phyloP scores from a whole-genome alignment of 2,888 invertebrate genomes.

The Sinotaia quadrata region DNA sequence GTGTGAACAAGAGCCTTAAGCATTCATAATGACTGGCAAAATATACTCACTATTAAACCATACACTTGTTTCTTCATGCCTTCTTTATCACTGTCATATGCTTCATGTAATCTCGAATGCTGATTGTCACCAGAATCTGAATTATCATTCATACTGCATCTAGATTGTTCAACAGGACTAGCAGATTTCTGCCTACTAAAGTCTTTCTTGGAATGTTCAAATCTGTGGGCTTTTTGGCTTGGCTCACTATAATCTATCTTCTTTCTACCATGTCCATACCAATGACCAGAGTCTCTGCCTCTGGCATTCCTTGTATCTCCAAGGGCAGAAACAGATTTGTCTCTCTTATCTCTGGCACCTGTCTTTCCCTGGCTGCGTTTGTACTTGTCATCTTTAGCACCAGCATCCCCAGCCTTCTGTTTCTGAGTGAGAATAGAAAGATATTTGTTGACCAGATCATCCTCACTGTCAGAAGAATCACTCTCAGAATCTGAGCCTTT shows the following conservation, averaged over 20 bases:
- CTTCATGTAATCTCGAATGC: slow-evolving; percentile 14
- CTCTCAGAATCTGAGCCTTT: slow-evolving; percentile 38
- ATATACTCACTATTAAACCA: slow-evolving; percentile 33
- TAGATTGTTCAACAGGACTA: slow-evolving; percentile 7
- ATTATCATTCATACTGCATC: slow-evolving; percentile 10
- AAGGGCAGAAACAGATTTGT: not conserved
- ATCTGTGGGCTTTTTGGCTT: not conserved
- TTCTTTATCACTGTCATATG: slow-evolving; percentile 21
- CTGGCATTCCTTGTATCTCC: too few relatives aligned
- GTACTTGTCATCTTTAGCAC: not conserved
- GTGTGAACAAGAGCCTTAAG: too few relatives aligned
- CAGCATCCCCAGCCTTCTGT: slow-evolving; percentile 34
- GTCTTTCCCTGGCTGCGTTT: not conserved
- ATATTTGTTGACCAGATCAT: slow-evolving; percentile 65
- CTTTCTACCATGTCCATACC: slow-evolving; percentile 8
- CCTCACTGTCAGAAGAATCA: slow-evolving; percentile 38
- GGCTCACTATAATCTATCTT: slow-evolving; percentile 10
- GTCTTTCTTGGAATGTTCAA: not conserved
- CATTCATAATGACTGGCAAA: not conserved
- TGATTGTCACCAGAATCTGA: not conserved
- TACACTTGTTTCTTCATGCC: slow-evolving; percentile 23
- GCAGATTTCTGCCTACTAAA: slow-evolving; percentile 7
- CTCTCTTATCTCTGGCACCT: not conserved
- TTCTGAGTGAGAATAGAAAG: slow-evolving; percentile 63
- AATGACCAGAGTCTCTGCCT: not conserved